A percentile compares a stretch with the other conserved stretches of the same genome.
Evolutionary conservation across 2,888 invertebrate species (phyloP).

Genomic region (Agonum fuliginosum): DNA sequence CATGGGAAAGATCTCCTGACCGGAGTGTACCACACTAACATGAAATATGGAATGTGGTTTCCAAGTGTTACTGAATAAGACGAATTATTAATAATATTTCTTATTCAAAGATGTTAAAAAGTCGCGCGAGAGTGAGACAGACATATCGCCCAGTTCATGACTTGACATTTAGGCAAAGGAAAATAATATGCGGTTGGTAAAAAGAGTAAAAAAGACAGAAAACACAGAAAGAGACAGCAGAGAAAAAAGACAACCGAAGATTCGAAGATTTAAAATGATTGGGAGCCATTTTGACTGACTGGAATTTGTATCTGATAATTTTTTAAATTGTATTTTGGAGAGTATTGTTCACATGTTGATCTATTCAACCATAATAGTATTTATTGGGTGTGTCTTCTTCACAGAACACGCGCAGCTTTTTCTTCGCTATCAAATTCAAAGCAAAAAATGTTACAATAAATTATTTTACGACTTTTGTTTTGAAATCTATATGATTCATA

Average conservation of each 20-base stretch:
- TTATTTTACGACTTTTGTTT: too few relatives aligned
- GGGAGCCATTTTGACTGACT: constrained; percentile 57
- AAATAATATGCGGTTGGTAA: constrained; percentile 49
- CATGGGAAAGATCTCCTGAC: neutral
- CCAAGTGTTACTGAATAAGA: constrained; percentile 58
- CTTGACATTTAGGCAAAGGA: constrained; percentile 56
- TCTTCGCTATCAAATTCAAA: too few relatives aligned
- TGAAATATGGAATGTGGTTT: constrained; percentile 58
- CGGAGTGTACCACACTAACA: constrained; percentile 17
- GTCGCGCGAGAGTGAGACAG: constrained; percentile 38
- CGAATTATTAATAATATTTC: constrained; percentile 60
- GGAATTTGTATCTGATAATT: constrained; percentile 59
- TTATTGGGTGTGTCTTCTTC: too few relatives aligned
- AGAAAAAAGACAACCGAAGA: constrained; percentile 47
- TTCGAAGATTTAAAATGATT: constrained; percentile 59
- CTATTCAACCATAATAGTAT: neutral
- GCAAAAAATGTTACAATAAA: too few relatives aligned
- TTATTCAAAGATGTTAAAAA: constrained; percentile 58
- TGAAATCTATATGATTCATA: too few relatives aligned
- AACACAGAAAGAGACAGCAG: constrained; percentile 44
- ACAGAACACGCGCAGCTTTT: too few relatives aligned
- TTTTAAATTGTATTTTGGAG: constrained; percentile 57
- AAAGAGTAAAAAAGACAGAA: constrained; percentile 43
- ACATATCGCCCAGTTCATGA: constrained; percentile 17
- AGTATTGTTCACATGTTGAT: constrained; percentile 56